A percentile compares a stretch with the other conserved stretches of the same genome.
These are phyloP conservation scores for Myathropa florea DNA, from an alignment of 2,888 invertebrate genomes.

Conservation along the genomic window DNA sequence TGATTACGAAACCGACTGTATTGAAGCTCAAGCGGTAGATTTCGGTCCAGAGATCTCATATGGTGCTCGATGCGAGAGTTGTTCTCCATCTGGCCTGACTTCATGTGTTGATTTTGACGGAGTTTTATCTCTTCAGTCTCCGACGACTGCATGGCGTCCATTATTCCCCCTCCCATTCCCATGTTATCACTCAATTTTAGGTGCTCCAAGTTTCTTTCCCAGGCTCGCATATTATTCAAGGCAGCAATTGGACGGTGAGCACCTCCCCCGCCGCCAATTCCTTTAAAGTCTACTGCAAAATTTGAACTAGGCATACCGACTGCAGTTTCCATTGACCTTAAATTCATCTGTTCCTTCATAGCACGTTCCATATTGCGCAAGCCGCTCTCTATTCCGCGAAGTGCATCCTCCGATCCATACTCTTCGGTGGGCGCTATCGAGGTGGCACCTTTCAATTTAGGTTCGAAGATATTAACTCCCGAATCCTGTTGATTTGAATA, in stretches of 20 bases:
- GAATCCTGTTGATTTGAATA: constrained; percentile 13
- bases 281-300: constrained; percentile 66
- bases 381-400: constrained; percentile 80
- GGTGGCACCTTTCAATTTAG: constrained; percentile 61
- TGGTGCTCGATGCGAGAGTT: constrained; percentile 79
- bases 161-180: constrained; percentile 65
- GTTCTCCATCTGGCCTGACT: constrained; percentile 44
- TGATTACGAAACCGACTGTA: constrained; percentile 80
- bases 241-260: constrained; percentile 69
- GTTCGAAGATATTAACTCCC: constrained; percentile 2
- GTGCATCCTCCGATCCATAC: constrained; percentile 80
- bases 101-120: constrained; percentile 61
- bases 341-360: constrained; percentile 81
- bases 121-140: constrained; percentile 75
- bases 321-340: constrained; percentile 78
- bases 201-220: constrained; percentile 78
- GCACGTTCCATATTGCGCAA: constrained; percentile 81
- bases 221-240: constrained; percentile 64
- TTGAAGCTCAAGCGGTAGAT: constrained; percentile 79
- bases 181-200: constrained; percentile 39
- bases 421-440: constrained; percentile 78
- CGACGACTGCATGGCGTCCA: background rate
- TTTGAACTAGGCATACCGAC: constrained; percentile 67
- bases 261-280: constrained; percentile 32
- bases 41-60: constrained; percentile 80